Base-by-base conservation (phyloP, 2,113 vertebrate species). In the Alosa alosa region DNA sequence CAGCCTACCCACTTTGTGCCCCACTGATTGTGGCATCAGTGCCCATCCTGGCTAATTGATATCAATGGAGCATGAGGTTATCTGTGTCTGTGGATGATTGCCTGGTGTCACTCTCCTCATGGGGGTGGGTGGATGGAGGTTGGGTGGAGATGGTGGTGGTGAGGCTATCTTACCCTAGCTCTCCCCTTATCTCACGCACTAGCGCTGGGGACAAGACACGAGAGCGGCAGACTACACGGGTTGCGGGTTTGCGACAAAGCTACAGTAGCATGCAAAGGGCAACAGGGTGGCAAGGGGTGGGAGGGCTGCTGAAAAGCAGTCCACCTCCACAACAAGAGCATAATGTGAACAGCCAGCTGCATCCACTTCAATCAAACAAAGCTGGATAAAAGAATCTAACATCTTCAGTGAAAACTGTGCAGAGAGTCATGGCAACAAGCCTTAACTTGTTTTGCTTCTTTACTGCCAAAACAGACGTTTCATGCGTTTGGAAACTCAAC, bases 31-130 rank as follows among this genome's bases (percentile, higher is more conserved):
- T 91, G 86, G 86, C 90, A 86, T 91, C 90, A 91, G 89, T 86
- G 86, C 90, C 83, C 90, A 92, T 93, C 91, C 88, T 86, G 87
- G 90, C 92, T 94, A 94, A 94, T 94, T 94, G 93, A 88, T 88
- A 91, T 89, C 92, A 93, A 93, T 94, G 90, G 88, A 93, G 90
- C 92, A 93, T 91, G 90, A 82, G 93, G 92, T 93, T 91, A 94
- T 93, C 92, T 91, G 86, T 88, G 85, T 88, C 89, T 91, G 89
- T 83, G 87, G 90, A 86, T 94, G 94, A 94, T 93, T 93, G 93
- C 91, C 88, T 91, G 81, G 91, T 92, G 93, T 93, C 91, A 91
- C 89, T 87, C 91, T 90, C 92, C 88, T 91, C 90, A 92, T 94
- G 92, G 86, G 91, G 92, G 88, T 84, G 68, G 36, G 91, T 89